Percentiles rank a stretch among this genome's conserved stretches.
Conservation (phyloP, 2,888 invertebrate genomes). For the Drosophila anceps region DNA sequence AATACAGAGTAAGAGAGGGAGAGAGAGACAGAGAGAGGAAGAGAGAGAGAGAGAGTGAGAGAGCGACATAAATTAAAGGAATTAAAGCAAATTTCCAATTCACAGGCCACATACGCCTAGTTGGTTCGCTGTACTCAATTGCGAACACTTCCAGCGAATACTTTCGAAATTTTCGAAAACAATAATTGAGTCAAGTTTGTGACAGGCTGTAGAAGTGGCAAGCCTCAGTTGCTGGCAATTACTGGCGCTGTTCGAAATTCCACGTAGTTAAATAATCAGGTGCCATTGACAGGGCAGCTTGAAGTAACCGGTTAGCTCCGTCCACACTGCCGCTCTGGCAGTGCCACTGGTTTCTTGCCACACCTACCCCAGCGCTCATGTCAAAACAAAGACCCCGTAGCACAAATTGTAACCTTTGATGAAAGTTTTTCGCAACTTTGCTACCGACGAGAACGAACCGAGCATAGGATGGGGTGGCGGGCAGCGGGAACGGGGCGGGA, state of each 20-base stretch:
- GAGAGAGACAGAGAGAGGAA: background rate
- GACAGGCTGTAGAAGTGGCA: slow-evolving; percentile 4
- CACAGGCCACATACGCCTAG: background rate
- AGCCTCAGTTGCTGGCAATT: slow-evolving; percentile 5
- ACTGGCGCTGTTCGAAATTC: slow-evolving; percentile 11
- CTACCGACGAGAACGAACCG: slow-evolving; percentile 47
- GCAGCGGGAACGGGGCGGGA: slow-evolving; percentile 1
- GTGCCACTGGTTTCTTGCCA: background rate
- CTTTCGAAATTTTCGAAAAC: slow-evolving; percentile 1
- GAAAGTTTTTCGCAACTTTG: slow-evolving; percentile 76
- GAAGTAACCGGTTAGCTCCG: background rate
- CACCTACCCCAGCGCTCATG: slow-evolving; percentile 8
- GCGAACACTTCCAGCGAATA: background rate
- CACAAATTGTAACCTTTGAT: slow-evolving; percentile 77
- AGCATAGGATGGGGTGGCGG: background rate
- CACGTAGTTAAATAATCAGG: slow-evolving; percentile 42
- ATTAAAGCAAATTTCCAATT: background rate
- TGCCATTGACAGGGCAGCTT: slow-evolving; percentile 38
- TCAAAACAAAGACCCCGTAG: slow-evolving; percentile 40
- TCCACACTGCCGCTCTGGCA: background rate
- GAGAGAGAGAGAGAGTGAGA: background rate
- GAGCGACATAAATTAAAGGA: background rate
- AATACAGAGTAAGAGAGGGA: too few species aligned
- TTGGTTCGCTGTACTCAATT: background rate
- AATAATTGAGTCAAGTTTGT: background rate